Percentiles rank a stretch among this genome's conserved stretches.
phyloP scores from a whole-genome alignment of 2,113 vertebrate species.

The Phrynosoma blainvillii region DNA sequence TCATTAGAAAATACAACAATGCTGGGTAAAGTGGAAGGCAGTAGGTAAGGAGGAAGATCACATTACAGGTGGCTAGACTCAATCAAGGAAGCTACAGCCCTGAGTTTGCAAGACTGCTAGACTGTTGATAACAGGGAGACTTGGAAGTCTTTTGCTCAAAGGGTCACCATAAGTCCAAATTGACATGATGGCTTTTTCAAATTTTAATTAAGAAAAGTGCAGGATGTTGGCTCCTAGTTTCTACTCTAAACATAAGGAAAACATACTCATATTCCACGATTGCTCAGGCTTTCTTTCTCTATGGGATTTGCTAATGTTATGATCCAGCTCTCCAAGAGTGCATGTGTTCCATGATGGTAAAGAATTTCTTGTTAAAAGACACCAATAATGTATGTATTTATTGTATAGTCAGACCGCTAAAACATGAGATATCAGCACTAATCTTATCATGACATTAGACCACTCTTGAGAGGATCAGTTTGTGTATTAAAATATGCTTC shows the following conservation, averaged over 20 bases:
- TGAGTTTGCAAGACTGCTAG: too few species aligned
- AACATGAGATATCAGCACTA: too few species aligned
- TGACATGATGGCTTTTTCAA: background rate
- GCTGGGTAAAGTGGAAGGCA: too few species aligned
- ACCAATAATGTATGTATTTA: background rate
- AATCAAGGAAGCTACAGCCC: too few species aligned
- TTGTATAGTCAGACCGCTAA: too few species aligned
- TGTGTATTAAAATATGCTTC: background rate
- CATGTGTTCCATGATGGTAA: background rate
- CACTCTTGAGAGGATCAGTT: background rate
- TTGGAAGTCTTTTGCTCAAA: too few species aligned
- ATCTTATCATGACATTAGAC: background rate
- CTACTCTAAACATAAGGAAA: background rate
- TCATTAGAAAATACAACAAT: too few species aligned
- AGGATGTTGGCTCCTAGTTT: background rate
- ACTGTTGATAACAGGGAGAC: too few species aligned
- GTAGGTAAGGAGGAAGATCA: too few species aligned
- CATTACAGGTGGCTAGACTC: too few species aligned
- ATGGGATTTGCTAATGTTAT: background rate
- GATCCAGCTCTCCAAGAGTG: background rate
- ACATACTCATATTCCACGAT: background rate
- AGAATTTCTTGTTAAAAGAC: background rate
- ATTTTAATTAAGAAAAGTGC: background rate
- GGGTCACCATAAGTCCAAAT: too few species aligned
- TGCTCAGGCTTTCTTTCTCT: background rate